These are phyloP conservation scores for Megalopta genalis DNA, from an alignment of 1,140 invertebrate genomes.

Conservation along the genomic window DNA sequence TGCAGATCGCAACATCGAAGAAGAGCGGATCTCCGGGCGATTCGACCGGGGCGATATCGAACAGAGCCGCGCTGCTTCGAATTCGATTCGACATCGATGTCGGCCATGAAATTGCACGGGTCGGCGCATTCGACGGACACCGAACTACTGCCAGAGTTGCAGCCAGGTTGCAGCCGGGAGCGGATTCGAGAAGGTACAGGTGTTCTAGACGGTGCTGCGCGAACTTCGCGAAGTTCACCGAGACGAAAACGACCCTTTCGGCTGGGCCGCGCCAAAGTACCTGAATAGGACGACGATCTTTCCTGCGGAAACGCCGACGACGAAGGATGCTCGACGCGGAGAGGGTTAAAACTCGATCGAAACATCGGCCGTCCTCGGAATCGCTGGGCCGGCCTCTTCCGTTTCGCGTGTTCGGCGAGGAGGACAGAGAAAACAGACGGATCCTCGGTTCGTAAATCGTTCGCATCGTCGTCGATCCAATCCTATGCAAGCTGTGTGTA, in stretches of 20 bases:
- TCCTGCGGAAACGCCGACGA: not conserved
- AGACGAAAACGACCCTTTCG: not conserved
- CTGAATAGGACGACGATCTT: too few species aligned
- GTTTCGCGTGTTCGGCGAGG: not conserved
- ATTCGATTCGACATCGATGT: not conserved
- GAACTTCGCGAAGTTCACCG: not conserved
- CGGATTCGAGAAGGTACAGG: not conserved
- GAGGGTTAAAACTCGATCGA: not conserved
- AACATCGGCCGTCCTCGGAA: not conserved
- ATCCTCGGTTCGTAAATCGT: slow-evolving; percentile 37
- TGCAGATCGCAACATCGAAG: not conserved
- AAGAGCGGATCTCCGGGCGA: not conserved
- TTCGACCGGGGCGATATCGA: not conserved
- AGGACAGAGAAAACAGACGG: not conserved
- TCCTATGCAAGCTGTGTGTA: slow-evolving; percentile 13
- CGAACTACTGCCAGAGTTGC: not conserved
- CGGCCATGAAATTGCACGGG: not conserved
- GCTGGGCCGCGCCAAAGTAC: too few species aligned
- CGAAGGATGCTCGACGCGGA: not conserved
- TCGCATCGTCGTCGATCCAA: slow-evolving; percentile 40
- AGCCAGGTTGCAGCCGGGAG: not conserved
- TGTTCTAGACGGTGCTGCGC: not conserved
- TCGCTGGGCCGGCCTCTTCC: not conserved
- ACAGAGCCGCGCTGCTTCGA: not conserved
- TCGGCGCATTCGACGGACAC: too few species aligned